Percentiles rank a stretch among this genome's conserved stretches.
These are phyloP conservation scores for Pelmatolapia mariae DNA, from an alignment of 2,113 vertebrate species.

Conservation along the genomic window DNA sequence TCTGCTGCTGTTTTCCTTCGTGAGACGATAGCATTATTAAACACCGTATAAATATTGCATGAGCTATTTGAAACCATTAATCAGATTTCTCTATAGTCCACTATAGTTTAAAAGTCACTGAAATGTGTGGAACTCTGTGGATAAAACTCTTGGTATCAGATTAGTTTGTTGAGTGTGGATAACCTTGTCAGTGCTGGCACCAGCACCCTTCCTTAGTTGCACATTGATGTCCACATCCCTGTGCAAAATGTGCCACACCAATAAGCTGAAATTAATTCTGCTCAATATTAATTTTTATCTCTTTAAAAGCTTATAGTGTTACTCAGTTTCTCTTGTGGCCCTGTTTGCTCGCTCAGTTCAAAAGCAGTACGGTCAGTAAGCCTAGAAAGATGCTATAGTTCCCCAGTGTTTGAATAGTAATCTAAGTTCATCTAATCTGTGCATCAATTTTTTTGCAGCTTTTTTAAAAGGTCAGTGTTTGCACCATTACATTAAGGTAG, in stretches of 20 bases:
- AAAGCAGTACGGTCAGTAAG: not conserved
- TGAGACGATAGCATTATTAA: not conserved
- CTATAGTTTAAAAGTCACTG: not conserved
- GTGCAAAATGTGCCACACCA: not conserved
- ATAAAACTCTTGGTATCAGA: not conserved
- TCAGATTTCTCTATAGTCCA: not conserved
- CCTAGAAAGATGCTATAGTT: fast-evolving
- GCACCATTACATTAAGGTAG: fast-evolving
- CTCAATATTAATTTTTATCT: not conserved
- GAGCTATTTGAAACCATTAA: not conserved
- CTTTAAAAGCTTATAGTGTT: not conserved
- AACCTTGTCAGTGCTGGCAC: not conserved
- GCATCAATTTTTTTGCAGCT: not conserved
- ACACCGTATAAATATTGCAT: fast-evolving
- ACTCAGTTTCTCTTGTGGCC: not conserved
- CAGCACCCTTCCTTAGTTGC: not conserved
- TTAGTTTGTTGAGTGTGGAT: not conserved
- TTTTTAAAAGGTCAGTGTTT: not conserved
- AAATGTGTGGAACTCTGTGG: not conserved
- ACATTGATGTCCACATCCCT: not conserved
- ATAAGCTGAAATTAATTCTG: not conserved
- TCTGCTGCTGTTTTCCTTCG: not conserved
- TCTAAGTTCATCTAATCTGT: not conserved
- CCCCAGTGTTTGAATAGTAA: not conserved
- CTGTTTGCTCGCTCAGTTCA: not conserved